Evolutionary conservation across 2,888 invertebrate species (phyloP), one percentile per base, ranked within the genome.

Genomic region (Leucania comma): DNA sequence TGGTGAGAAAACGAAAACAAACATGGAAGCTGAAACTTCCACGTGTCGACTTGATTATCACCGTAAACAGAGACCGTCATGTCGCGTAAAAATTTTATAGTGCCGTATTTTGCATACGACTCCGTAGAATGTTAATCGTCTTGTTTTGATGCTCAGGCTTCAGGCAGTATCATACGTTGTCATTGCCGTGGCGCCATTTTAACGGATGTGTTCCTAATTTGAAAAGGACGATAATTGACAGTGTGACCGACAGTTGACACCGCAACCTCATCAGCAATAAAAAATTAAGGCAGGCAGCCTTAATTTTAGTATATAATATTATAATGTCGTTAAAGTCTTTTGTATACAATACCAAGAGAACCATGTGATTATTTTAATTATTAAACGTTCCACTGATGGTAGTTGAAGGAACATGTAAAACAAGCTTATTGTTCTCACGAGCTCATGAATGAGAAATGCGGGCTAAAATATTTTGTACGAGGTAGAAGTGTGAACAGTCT

Each of bases 111-210:
- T 85, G 76, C 80, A 81, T 83, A 82, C 69, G 85, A 86, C 81
- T 75, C 83, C 69, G 54, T 61, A 75, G 90, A 86, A 90, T 89
- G 84, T 86, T 86, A 88, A 90, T 88, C 69, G 82, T 78, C 80
- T 86, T 90, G 89, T 90, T 89, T 85, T 87, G 87, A 84, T 78
- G 79, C 78, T 74, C 77, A 70, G 72, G 76, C 54, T 62, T 74
- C 77, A 70, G 70, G 76, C 51, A 60, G 65, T 68, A 56, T 70
- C 60, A 51, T 70, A 71, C 48, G 61, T 54, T 70, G 59, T n/a
- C 66, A 42, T 57, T 51, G 38, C n/a, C 59, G 48, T 63, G 66
- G 60, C 81, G 77, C 76, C 57, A 69, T 78, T 77, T 68, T 83
- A 51, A 75, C 60, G 68, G 65, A 68, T 68, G 54, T 53, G 61